Evolutionary conservation across 1,140 invertebrate species (phyloP).

Genomic region (Trichonephila clavipes): DNA sequence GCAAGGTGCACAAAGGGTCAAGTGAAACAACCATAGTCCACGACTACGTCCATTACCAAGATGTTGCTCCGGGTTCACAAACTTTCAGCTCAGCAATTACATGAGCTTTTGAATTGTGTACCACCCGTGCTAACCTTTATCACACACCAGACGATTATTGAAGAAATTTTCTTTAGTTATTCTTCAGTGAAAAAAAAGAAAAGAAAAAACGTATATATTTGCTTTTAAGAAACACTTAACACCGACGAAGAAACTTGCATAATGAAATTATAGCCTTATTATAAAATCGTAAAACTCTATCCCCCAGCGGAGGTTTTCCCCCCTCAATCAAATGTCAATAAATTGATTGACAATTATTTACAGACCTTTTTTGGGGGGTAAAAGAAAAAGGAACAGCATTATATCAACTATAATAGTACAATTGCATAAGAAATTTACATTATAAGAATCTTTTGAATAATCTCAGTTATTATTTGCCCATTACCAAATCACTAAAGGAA

Average conservation of each 20-base stretch:
- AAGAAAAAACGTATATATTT: not conserved
- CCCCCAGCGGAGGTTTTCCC: too few species aligned
- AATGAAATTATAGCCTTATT: not conserved
- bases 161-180: not conserved
- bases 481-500: too few species aligned
- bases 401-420: too few species aligned
- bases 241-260: not conserved
- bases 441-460: too few species aligned
- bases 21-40: slow-evolving; percentile 71
- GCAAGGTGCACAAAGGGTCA: slow-evolving; percentile 68
- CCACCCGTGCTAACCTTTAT: slow-evolving; percentile 67
- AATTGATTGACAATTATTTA: not conserved
- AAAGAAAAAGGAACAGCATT: too few species aligned
- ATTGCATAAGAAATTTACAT: too few species aligned
- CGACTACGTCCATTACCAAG: slow-evolving; percentile 59
- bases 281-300: too few species aligned
- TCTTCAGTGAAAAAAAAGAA: not conserved
- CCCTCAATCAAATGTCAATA: not conserved
- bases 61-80: slow-evolving; percentile 71
- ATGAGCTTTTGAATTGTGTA: slow-evolving; percentile 42
- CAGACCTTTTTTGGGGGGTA: too few species aligned
- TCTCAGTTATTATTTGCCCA: too few species aligned
- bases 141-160: slow-evolving; percentile 42
- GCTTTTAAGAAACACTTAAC: slow-evolving; percentile 4
- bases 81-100: slow-evolving; percentile 64